Conservation (phyloP, 1,140 invertebrate genomes). For the Plodia interpunctella region DNA sequence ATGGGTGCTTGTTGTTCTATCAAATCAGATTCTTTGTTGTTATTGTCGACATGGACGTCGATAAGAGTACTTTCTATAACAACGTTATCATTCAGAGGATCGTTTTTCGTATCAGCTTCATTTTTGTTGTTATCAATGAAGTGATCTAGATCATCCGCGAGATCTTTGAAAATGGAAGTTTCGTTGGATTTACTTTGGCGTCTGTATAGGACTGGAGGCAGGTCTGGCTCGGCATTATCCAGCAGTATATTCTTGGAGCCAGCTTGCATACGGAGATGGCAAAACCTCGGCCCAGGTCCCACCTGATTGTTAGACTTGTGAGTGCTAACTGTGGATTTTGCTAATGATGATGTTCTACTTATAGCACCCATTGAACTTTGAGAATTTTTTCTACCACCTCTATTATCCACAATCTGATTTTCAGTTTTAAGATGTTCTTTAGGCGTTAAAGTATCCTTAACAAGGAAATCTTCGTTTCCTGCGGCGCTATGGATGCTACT, state of each 20-base stretch:
- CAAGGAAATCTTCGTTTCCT: slow-evolving; percentile 46
- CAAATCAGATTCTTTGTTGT: slow-evolving; percentile 48
- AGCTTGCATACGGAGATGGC: slow-evolving; percentile 83
- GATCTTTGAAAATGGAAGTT: slow-evolving; percentile 66
- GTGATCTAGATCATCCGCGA: slow-evolving; percentile 58
- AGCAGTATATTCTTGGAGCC: slow-evolving; percentile 87
- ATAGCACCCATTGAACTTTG: slow-evolving; percentile 67
- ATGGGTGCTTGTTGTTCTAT: slow-evolving; percentile 43
- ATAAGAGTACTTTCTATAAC: slow-evolving; percentile 68
- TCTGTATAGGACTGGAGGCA: slow-evolving; percentile 82
- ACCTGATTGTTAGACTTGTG: slow-evolving; percentile 71
- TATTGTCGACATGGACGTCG: slow-evolving; percentile 66
- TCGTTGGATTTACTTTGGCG: slow-evolving; percentile 75
- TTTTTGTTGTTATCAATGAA: slow-evolving; percentile 59
- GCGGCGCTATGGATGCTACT: slow-evolving; percentile 54
- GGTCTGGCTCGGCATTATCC: slow-evolving; percentile 84
- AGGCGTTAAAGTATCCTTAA: slow-evolving; percentile 42
- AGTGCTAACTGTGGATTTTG: slow-evolving; percentile 68
- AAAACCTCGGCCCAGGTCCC: slow-evolving; percentile 81
- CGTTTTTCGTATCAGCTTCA: slow-evolving; percentile 41
- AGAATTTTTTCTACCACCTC: slow-evolving; percentile 58
- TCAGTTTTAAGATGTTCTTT: slow-evolving; percentile 45
- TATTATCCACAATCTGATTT: slow-evolving; percentile 33
- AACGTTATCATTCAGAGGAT: slow-evolving; percentile 47
- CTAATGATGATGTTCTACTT: slow-evolving; percentile 69